Base-by-base conservation (phyloP, 2,113 vertebrate genomes). In the Grammomys surdaster region DNA sequence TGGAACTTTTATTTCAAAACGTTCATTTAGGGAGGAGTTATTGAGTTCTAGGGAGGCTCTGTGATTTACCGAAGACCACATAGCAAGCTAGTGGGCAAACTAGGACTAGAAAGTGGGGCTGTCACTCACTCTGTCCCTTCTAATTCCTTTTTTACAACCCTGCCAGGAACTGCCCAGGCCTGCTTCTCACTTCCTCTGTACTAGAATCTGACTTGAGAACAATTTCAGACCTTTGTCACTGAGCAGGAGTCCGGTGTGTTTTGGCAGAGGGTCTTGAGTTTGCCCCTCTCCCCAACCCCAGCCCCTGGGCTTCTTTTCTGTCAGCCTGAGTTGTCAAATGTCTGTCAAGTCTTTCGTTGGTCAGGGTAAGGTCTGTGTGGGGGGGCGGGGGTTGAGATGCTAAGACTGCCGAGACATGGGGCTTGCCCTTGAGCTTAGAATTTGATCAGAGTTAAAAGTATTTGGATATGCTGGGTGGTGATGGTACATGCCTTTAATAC, bases 401-500 rank as follows among this genome's bases (percentile, higher is more conserved):
- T 48, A 20, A 94, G 46, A 43, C 82, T 36, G 70, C 2, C 60
- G 56, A 73, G 40, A 92, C 40, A 2, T 43, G 46, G 36, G 22
- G n/a, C 36, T 84, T 56, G 10, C 14, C 31, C 24, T 67, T 33
- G 40, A 40, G 48, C 43, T 94, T 85, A 17, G 69, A 26, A 87
- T 75, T 89, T 72, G 40, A 90, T 78, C n/a, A 33, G 48, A 48
- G 26, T 94, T 96, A 75, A 82, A 69, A 92, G 48, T 75, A 46
- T 73, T 72, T 69, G 40, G 43, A 48, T 13, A 87, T 77, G 84
- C 69, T 40, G n/a, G n/a, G n/a, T 7, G 17, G n/a, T 22, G 72
- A n/a, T 7, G 19, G 36, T 19, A 19, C 72, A 43, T 10, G n/a
- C 72, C n/a, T 40, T 73, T 43, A 40, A 22, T 73, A 4, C 70